A percentile compares a stretch with the other conserved stretches of the same genome.
These are phyloP conservation scores for Amblyopsis rosae DNA, from an alignment of 2,113 vertebrate species.

Conservation along the genomic window DNA sequence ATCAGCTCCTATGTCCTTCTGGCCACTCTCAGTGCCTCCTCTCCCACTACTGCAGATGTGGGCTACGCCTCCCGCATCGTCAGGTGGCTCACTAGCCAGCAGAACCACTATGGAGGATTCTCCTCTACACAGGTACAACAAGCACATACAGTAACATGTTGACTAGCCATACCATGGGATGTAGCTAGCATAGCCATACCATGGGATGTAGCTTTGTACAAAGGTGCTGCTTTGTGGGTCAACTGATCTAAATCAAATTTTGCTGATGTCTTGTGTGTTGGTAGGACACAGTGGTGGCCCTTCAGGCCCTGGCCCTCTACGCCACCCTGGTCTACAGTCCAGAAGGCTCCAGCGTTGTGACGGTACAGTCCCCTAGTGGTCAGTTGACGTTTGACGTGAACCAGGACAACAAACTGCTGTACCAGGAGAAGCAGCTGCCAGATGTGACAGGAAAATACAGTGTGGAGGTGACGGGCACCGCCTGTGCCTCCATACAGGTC, in stretches of 20 bases:
- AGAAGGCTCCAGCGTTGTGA: slow-evolving; percentile 51
- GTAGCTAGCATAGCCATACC: neutral
- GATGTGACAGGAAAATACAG: slow-evolving; percentile 64
- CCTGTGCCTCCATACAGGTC: slow-evolving; percentile 61
- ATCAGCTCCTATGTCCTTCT: slow-evolving; percentile 78
- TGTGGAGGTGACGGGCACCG: slow-evolving; percentile 71
- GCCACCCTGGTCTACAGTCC: slow-evolving; percentile 59
- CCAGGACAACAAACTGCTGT: slow-evolving; percentile 79
- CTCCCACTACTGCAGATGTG: slow-evolving; percentile 48
- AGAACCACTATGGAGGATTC: slow-evolving; percentile 84
- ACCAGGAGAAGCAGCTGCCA: slow-evolving; percentile 78
- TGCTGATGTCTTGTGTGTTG: slow-evolving; percentile 16
- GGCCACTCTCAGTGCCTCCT: slow-evolving; percentile 67
- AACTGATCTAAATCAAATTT: neutral
- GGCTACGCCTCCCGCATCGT: slow-evolving; percentile 65
- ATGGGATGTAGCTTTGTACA: too few species aligned
- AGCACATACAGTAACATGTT: neutral
- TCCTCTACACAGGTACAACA: slow-evolving; percentile 81
- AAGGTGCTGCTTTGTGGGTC: neutral
- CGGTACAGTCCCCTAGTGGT: slow-evolving; percentile 50
- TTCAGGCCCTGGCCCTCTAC: slow-evolving; percentile 83
- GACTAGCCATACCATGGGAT: neutral
- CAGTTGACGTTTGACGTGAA: slow-evolving; percentile 75
- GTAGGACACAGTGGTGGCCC: slow-evolving; percentile 83
- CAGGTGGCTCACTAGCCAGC: slow-evolving; percentile 78